Percentiles rank a stretch among this genome's conserved stretches.
These are phyloP conservation scores for Congeria kusceri DNA, from an alignment of 2,888 invertebrate genomes.

Conservation along the genomic window DNA sequence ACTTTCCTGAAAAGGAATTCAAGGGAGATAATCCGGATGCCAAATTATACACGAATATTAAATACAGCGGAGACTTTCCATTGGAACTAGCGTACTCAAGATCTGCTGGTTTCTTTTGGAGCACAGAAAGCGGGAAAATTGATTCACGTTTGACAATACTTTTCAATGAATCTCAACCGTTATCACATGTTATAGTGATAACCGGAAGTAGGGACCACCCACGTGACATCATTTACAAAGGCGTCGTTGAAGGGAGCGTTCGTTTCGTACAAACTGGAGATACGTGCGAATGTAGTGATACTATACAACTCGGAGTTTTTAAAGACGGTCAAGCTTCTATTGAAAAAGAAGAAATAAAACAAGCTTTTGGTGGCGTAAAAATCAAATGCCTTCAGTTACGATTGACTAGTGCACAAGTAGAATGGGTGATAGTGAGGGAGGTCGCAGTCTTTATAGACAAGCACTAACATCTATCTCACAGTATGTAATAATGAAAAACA, in stretches of 20 bases:
- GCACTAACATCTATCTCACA: no score
- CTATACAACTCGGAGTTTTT: constrained; percentile 68
- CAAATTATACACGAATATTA: constrained; percentile 82
- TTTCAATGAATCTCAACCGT: constrained; percentile 75
- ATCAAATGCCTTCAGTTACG: constrained; percentile 83
- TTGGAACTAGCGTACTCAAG: constrained; percentile 82
- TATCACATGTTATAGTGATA: constrained; percentile 79
- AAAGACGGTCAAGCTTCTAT: constrained; percentile 74
- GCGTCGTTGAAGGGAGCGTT: constrained; percentile 76
- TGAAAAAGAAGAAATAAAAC: constrained; percentile 68
- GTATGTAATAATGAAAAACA: no score
- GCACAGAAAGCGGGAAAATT: constrained; percentile 72
- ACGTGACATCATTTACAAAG: constrained; percentile 76
- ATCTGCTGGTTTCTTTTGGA: constrained; percentile 85
- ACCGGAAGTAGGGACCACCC: constrained; percentile 79
- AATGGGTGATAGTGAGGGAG: constrained; percentile 84
- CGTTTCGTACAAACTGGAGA: constrained; percentile 45
- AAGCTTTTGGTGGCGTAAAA: constrained; percentile 66
- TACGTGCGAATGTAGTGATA: constrained; percentile 63
- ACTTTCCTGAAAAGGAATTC: constrained; percentile 65
- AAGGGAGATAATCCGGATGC: constrained; percentile 84
- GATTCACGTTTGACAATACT: constrained; percentile 82
- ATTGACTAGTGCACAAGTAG: constrained; percentile 78
- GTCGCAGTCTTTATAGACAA: constrained; percentile 80
- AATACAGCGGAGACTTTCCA: constrained; percentile 79